Base-by-base conservation (phyloP, 2,113 vertebrate genomes). In the Cairina moschata region DNA sequence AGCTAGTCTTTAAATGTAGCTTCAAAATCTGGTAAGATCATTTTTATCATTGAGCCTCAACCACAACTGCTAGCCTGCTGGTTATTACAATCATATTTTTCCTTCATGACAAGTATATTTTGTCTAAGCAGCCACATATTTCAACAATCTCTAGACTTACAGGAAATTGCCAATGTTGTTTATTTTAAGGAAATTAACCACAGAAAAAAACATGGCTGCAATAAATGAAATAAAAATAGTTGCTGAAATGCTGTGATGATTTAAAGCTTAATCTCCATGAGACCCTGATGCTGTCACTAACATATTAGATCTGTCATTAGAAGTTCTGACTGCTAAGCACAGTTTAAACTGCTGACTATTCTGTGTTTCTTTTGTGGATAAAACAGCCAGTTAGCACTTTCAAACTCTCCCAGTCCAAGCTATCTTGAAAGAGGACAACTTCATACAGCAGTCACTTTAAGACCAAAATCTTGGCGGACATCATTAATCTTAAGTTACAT, bases 181-280 rank as follows among this genome's bases (percentile, higher is more conserved):
- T 91, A 91, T 82, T 90, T 88, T 75, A 83, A 86, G 54, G 28
- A 88, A 91, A 83, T 84, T 52, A 82, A 89, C 81, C 11, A 84
- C 67, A 83, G 50, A 90, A 95, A 90, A 95, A 92, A 80, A 63
- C 73, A 83, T 86, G 93, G 60, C 65, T 78, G 58, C 66, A 89
- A 69, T 2, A 48, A 13, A 86, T 88, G 52, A 94, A 94, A 83
- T 52, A 67, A 46, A 92, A 90, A 65, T 67, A 72, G 86, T 56
- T 82, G 90, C 66, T 95, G 86, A 74, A 91, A 81, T 46, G 34
- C 59, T 83, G 82, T 68, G 25, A 25, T 88, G 52, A 83, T 90
- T 67, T 86, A 80, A 88, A 88, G 55, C 42, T 95, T 65, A 8
- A 7, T 31, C 56, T 59, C 73, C 65, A 9, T 0, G 1, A 83